Evolutionary conservation across 1,140 invertebrate species (phyloP).

Genomic region (Atopsyche davidsoni): DNA sequence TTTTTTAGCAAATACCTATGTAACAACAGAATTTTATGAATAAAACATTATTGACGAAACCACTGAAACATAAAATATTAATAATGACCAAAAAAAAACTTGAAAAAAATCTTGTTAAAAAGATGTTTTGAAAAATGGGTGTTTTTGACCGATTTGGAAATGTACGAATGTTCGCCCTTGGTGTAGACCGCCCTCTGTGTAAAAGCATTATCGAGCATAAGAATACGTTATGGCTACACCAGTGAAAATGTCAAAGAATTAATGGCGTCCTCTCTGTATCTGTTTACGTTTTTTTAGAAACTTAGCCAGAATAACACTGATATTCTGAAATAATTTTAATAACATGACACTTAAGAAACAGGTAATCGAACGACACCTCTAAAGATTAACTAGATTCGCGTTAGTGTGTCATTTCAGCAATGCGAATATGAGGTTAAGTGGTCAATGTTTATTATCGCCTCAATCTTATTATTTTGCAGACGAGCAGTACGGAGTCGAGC

Average conservation of each 20-base stretch:
- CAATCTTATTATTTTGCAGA: conserved; percentile 34
- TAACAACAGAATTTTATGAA: too few relatives aligned
- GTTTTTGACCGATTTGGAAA: too few relatives aligned
- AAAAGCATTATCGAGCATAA: conserved; percentile 12
- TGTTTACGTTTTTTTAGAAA: conserved; percentile 30
- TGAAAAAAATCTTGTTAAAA: too few relatives aligned
- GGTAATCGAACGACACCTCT: conserved; percentile 12
- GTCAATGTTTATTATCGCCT: conserved; percentile 24
- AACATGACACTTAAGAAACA: conserved; percentile 25
- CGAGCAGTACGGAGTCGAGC: conserved; percentile 56
- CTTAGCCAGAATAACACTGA: conserved; percentile 21
- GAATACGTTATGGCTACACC: conserved; percentile 19
- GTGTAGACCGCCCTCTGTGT: too few relatives aligned
- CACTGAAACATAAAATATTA: too few relatives aligned
- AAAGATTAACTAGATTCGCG: conserved; percentile 3
- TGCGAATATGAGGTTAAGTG: conserved; percentile 25
- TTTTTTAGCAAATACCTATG: too few relatives aligned
- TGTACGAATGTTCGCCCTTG: too few relatives aligned
- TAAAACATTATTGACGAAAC: too few relatives aligned
- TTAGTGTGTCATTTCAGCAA: conserved; percentile 5
- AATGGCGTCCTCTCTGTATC: conserved; percentile 29
- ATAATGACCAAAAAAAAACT: too few relatives aligned
- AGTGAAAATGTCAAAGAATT: conserved; percentile 29
- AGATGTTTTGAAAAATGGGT: too few relatives aligned
- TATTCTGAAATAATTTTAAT: conserved; percentile 17